phyloP scores from a whole-genome alignment of 2,113 vertebrate species.

The Poicephalus gulielmi region DNA sequence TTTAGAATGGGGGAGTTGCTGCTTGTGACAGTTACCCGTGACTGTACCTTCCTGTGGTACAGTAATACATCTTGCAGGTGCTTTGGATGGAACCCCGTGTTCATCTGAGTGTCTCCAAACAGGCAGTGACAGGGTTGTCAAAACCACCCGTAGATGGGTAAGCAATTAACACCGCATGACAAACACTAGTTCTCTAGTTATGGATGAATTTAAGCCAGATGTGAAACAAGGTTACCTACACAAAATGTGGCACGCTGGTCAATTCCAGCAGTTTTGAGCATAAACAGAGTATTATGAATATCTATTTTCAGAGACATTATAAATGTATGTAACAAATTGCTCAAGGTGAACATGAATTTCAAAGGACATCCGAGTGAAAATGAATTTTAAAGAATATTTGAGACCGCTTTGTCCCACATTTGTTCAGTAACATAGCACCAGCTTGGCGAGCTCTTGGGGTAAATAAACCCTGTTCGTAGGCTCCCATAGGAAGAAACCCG shows the following conservation, averaged over 20 bases:
- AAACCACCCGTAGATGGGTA: neutral
- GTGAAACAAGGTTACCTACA: fast-evolving
- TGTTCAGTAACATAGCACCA: fast-evolving
- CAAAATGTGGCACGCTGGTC: neutral
- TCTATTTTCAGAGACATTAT: neutral
- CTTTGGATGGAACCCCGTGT: neutral
- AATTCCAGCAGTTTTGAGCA: neutral
- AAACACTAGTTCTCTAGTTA: neutral
- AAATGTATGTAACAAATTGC: neutral
- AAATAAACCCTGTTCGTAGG: neutral
- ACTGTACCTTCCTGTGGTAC: fast-evolving
- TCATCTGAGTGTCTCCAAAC: fast-evolving
- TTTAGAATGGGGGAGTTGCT: neutral
- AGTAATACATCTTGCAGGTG: neutral
- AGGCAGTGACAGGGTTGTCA: neutral
- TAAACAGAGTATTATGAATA: neutral
- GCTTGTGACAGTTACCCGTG: no score
- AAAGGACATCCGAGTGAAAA: neutral
- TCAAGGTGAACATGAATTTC: neutral
- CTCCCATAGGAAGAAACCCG: neutral
- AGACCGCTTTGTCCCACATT: neutral
- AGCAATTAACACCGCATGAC: neutral
- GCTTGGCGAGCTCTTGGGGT: neutral
- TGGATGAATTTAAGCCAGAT: neutral
- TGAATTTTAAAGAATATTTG: neutral